These are phyloP conservation scores for Pipra filicauda DNA, from an alignment of 2,113 vertebrate genomes.

Conservation along the genomic window DNA sequence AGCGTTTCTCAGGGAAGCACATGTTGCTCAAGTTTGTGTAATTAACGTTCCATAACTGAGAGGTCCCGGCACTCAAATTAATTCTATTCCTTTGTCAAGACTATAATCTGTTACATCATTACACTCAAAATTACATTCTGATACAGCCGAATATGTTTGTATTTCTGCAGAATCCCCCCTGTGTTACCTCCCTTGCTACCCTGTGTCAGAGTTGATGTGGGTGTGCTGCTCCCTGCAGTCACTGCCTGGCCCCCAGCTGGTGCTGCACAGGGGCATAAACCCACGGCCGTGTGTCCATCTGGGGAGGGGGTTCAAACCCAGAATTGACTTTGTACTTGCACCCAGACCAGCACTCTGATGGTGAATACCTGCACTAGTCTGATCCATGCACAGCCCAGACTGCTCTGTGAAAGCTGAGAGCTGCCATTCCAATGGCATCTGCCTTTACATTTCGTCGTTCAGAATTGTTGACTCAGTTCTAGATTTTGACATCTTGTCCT, in stretches of 20 bases:
- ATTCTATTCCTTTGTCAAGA: background rate
- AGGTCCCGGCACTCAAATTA: background rate
- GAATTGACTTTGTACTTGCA: background rate
- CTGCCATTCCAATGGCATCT: background rate
- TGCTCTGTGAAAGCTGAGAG: background rate
- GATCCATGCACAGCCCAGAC: background rate
- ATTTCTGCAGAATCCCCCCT: background rate
- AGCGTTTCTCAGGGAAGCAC: background rate
- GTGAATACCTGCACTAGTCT: background rate
- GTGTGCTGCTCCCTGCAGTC: background rate
- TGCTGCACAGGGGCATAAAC: background rate
- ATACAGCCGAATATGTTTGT: background rate
- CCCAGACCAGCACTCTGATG: background rate
- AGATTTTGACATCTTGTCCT: background rate
- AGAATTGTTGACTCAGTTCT: background rate
- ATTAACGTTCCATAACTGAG: background rate
- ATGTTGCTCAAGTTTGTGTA: background rate
- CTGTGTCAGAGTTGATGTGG: background rate
- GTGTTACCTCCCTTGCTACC: background rate
- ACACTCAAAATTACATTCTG: background rate
- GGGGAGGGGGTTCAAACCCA: background rate
- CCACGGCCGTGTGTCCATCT: background rate
- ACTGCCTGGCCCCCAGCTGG: background rate
- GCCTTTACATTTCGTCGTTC: background rate
- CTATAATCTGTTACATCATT: background rate